Base-by-base conservation (phyloP, 1,140 invertebrate species). In the Drosophila miranda region DNA sequence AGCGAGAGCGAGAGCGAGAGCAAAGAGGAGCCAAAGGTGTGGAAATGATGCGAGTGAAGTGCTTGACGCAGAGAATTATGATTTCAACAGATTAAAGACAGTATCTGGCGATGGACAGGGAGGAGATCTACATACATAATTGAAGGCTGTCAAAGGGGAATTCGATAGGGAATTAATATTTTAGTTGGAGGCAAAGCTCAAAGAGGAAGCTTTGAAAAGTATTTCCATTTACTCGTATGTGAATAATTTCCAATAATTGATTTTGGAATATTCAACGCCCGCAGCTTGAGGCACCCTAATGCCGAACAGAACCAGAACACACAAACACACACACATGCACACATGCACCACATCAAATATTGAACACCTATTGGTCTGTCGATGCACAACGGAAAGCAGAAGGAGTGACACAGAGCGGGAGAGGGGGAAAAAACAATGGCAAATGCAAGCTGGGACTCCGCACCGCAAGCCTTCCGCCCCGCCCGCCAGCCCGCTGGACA, bases 321-420 rank as follows among this genome's bases (percentile, higher is more conserved):
- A 19, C 46, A n/a, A n/a, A n/a, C n/a, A 61, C 16, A 54, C 38
- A 61, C 44, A 60, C 61, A 51, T 45, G 55, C 60, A 64, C 45
- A 75, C 75, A 26, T 0, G 4, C 75, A 78, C 79, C 75, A 78
- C 83, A 82, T 82, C 75, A 83, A 82, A 82, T 82, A 82, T 82
- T 82, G 79, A 82, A 83, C 79, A 82, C 78, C 75, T 82, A 81
- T 82, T 82, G 78, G 49, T 56, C 44, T 61, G 69, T 72, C 69
- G 43, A 72, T 72, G 58, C 53, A 68, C 67, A 26, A 6, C 23
- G 4, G 23, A 26, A 26, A 26, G 19, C 1, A 19, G 23, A 26
- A 5, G 23, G 23, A 26, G 48, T 50, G 23, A 49, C 44, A 26
- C 42, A 41, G 52, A 21, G 41, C n/a, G n/a, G n/a, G n/a, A n/a